Base-by-base conservation (phyloP, 2,113 vertebrate genomes). In the Nesogale talazaci region DNA sequence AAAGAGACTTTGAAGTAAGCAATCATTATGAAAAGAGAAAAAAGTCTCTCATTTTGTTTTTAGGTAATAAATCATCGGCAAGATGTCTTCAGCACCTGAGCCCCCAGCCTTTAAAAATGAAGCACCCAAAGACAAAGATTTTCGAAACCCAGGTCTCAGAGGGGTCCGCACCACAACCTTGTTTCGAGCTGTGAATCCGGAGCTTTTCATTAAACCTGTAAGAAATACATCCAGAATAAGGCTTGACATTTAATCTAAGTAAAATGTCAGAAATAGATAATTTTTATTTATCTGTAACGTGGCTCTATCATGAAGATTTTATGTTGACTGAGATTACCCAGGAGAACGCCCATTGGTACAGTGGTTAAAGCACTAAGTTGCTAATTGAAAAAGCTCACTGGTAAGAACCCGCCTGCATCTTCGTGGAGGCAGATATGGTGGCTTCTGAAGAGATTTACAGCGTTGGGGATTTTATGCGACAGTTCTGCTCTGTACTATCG, bases 171-270 rank as follows among this genome's bases (percentile, higher is more conserved):
- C 99, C n/a, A 99, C 99, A 29, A 98, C 98, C 1, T 97, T 99
- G 31, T 99, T 99, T 98, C 97, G 99, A 86, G 99, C 98, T 3
- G 97, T 99, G 75, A 99, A 99, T 95, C 99, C 99, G 1, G 99
- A 99, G 95, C 99, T 99, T 94, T 99, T 99, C 98, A 99, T 99
- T 87, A 99, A 98, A 97, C 99, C 99, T 38, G 99, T 99, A 98
- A 99, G 99, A 90, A 40, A 52, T 72, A 92, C 0, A 0, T 96
- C 65, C 15, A 82, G 25, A 90, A 67, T 95, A n/a, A 57, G 19
- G 29, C 14, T 84, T 87, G 40, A 17, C 78, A 29, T 83, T 86
- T 92, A 63, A 9, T 76, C 80, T 57, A 70, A 38, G 7, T 42
- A 90, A 84, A 15, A 29, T 77, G 0, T 88, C 11, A 38, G 74